Evolutionary conservation across 2,888 invertebrate genomes (phyloP).

Genomic region (Aplocera efformata): DNA sequence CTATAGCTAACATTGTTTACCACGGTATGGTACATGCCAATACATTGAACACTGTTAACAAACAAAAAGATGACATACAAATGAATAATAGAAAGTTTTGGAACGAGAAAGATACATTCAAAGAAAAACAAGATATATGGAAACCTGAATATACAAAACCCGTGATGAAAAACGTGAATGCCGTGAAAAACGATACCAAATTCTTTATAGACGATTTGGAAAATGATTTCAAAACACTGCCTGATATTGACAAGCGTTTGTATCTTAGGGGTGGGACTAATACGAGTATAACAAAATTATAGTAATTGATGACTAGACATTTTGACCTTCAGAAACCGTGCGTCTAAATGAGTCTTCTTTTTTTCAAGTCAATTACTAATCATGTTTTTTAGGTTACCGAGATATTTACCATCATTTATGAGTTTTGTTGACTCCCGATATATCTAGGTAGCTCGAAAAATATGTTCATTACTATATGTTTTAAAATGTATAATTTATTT

Average conservation of each 20-base stretch:
- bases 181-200: constrained; percentile 27
- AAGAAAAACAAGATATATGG: constrained; percentile 8
- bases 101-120: not conserved
- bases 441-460: too few species aligned
- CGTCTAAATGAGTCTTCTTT: too few species aligned
- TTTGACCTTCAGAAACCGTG: too few species aligned
- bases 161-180: constrained; percentile 8
- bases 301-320: not conserved
- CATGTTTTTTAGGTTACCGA: too few species aligned
- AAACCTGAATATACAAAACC: constrained; percentile 3
- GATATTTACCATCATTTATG: too few species aligned
- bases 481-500: too few species aligned
- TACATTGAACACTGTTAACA: constrained; percentile 15
- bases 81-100: constrained; percentile 9
- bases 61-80: constrained; percentile 7
- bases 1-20: constrained; percentile 40
- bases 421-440: too few species aligned
- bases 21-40: constrained; percentile 47
- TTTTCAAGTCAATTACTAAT: too few species aligned
- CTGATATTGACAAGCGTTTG: constrained; percentile 4
- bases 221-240: constrained; percentile 33
- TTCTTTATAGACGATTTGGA: constrained; percentile 47
- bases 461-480: too few species aligned
- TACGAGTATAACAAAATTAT: constrained; percentile 1
- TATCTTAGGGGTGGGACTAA: not conserved